Conservation (phyloP, 2,797 vertebrate genomes). For the Scolopax rusticola region DNA sequence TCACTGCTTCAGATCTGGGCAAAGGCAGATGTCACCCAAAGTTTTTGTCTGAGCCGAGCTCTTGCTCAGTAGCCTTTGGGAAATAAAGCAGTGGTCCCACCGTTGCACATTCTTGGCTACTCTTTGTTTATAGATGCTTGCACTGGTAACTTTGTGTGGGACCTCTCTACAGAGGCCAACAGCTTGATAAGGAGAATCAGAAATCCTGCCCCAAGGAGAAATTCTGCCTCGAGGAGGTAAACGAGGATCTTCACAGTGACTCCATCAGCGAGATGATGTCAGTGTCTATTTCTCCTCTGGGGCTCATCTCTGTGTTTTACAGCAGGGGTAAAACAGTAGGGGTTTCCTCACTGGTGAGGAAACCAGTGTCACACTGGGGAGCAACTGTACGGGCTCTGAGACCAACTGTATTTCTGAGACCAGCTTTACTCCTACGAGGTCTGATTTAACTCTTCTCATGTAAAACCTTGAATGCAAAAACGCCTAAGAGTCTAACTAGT, state of each 20-base stretch:
- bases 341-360: not conserved
- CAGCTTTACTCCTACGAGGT: not conserved
- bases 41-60: not conserved
- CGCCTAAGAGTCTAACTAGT: not conserved
- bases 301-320: not conserved
- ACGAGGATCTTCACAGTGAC: not conserved
- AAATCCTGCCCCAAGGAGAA: not conserved
- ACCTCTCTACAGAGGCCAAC: not conserved
- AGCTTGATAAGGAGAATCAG: not conserved
- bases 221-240: not conserved
- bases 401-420: not conserved
- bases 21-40: not conserved
- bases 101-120: accelerated
- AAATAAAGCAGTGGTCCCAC: not conserved
- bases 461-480: not conserved
- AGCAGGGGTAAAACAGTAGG: too few relatives aligned
- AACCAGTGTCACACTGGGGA: too few relatives aligned
- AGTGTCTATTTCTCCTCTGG: not conserved
- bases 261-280: accelerated
- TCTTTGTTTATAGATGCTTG: not conserved
- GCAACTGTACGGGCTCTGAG: not conserved
- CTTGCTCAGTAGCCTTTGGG: not conserved
- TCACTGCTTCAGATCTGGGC: not conserved
- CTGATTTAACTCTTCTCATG: not conserved
- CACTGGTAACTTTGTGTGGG: not conserved